Base-by-base conservation (phyloP, 2,888 invertebrate species). In the Kryphioiulus occultus region DNA sequence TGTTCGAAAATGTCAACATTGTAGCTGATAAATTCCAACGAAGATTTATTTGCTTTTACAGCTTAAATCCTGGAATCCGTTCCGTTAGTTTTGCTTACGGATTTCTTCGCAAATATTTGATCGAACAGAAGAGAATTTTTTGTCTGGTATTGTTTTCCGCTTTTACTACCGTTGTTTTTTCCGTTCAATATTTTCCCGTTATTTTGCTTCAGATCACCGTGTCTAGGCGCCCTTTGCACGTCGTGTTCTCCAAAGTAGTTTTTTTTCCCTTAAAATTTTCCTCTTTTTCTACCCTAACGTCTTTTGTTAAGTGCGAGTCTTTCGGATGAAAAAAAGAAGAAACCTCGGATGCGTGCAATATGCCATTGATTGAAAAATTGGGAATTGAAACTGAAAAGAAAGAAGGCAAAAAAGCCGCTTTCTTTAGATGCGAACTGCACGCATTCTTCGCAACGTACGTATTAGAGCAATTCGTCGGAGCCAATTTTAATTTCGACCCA, bases 261-360 rank as follows among this genome's bases (percentile, higher is more conserved):
- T 59, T 59, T 59, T 59, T n/a, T n/a, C 47, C 15, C 15, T 15
- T 17, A 12, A 47, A 47, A 47, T 12, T 59, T 59, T 17, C 53
- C 53, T 42, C 10, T 42, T 42, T 44, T 44, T 12, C 17, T 44
- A n/a, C n/a, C n/a, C 59, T 59, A 59, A 59, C 59, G 59, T 59
- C 59, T 59, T 59, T 59, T 59, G 59, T 59, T 59, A 59, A 59
- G 59, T 59, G n/a, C 59, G 59, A 59, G 59, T 59, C 59, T 59
- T 59, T 59, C 59, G 59, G n/a, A 59, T n/a, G n/a, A 59, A 59
- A n/a, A n/a, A 59, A 44, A n/a, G 59, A 59, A 59, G 59, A 59
- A 59, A 59, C 59, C 59, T 59, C n/a, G 59, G 7, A 19, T 59
- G 59, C 59, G 19, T 59, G 59, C 59, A 59, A 59, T 59, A 59